Evolutionary conservation across 1,140 invertebrate genomes (phyloP), one percentile per base, ranked within the genome.

Genomic region (Drosophila mauritiana): DNA sequence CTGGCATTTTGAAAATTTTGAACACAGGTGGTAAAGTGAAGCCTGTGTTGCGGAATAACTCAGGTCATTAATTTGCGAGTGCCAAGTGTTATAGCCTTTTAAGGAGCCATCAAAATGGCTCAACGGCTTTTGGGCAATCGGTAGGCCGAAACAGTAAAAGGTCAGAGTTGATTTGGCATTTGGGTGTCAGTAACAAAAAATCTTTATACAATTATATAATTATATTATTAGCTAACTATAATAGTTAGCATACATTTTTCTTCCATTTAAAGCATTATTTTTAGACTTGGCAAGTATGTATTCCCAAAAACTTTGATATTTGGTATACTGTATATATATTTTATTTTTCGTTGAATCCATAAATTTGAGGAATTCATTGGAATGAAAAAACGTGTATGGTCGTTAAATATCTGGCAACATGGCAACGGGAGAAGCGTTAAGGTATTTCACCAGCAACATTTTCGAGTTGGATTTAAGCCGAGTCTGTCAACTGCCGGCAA

Each of bases 401-500:
- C 31, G 15, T 10, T 12, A 12, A 31, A 22, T 48, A 37, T 74
- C 59, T 75, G 73, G 73, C 73, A 75, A 53, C 73, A 22, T 42
- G 34, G 31, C 12, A 12, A 0, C 36, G 6, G n/a, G 73, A 43
- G 27, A 67, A 51, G 72, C 73, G 73, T 75, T 75, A 75, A 63
- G 51, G 15, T 75, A 75, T 65, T 75, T 75, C 45, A 52, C n/a
- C 34, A 48, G 20, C 70, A 73, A 73, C 68, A 27, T 49, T 11
- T 62, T 27, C 57, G 70, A 51, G 51, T 70, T 48, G 61, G 45
- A 36, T 65, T 75, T 17, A 75, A 58, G 72, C 48, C 39, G 46
- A 76, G 73, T 75, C 73, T 67, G 72, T 75, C 46, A 75, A 67
- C 73, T 57, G 52, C 72, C 72, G 73, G 72, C 73, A 74, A 67